phyloP scores from a whole-genome alignment of 2,888 invertebrate species.

The Cephus nigrinus region DNA sequence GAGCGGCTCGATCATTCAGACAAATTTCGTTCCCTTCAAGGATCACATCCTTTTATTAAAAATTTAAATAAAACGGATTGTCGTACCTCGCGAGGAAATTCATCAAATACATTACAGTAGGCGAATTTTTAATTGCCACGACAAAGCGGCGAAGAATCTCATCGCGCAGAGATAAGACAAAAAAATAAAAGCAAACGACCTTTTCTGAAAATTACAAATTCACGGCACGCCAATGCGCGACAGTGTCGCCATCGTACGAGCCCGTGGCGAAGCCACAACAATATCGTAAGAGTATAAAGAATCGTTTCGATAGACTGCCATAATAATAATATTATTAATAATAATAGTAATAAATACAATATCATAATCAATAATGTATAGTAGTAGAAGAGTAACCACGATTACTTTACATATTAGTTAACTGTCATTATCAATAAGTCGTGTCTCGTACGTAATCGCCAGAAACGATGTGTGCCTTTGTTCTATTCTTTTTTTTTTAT shows the following conservation, averaged over 20 bases:
- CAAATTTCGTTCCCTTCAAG: neutral
- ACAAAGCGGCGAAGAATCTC: neutral
- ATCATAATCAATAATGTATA: slow-evolving; percentile 2
- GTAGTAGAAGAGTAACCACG: neutral
- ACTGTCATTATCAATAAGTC: neutral
- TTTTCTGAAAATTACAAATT: neutral
- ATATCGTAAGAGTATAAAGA: slow-evolving; percentile 8
- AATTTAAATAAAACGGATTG: slow-evolving; percentile 2
- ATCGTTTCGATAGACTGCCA: slow-evolving; percentile 43
- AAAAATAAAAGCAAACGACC: neutral
- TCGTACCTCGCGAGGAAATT: neutral
- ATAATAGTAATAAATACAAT: neutral
- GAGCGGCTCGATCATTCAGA: neutral
- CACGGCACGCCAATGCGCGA: too few relatives aligned
- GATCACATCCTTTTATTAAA: slow-evolving; percentile 2
- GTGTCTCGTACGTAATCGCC: neutral
- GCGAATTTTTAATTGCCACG: neutral
- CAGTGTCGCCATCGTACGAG: neutral
- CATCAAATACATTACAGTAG: neutral
- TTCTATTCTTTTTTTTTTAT: neutral
- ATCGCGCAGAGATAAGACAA: neutral
- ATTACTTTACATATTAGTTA: neutral
- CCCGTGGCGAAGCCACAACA: neutral
- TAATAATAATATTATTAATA: slow-evolving; percentile 31
- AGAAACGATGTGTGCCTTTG: neutral